Percentiles rank a stretch among this genome's conserved stretches.
Conservation (phyloP, 2,797 vertebrate species). For the Coracias cyanogaster region DNA sequence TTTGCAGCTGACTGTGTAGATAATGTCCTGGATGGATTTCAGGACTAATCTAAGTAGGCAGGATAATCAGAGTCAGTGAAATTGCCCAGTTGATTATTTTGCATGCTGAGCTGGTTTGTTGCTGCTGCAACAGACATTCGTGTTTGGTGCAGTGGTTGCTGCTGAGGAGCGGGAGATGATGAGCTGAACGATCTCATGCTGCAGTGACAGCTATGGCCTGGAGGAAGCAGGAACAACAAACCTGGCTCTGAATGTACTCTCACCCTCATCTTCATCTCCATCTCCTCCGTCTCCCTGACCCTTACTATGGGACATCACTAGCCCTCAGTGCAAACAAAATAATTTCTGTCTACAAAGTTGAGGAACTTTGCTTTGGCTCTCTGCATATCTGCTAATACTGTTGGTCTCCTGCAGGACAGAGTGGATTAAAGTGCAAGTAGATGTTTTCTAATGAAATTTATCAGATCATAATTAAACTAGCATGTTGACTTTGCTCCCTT, state of each 20-base stretch:
- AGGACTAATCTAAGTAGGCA: slow-evolving; percentile 32
- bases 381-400: neutral
- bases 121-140: neutral
- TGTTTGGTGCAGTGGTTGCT: slow-evolving; percentile 4
- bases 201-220: neutral
- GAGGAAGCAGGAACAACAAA: neutral
- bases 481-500: neutral
- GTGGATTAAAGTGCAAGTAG: neutral
- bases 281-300: neutral
- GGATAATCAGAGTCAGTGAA: slow-evolving; percentile 30
- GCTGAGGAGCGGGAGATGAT: neutral
- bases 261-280: neutral
- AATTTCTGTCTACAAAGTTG: neutral
- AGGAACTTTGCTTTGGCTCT: neutral
- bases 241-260: neutral
- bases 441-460: neutral
- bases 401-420: neutral
- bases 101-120: slow-evolving; percentile 16
- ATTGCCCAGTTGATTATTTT: slow-evolving; percentile 14
- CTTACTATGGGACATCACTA: neutral
- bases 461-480: neutral
- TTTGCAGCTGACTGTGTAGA: neutral
- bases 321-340: neutral
- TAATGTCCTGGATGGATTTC: slow-evolving; percentile 10
- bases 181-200: neutral